A percentile compares a stretch with the other conserved stretches of the same genome.
phyloP scores from a whole-genome alignment of 2,113 vertebrate genomes.

The Embiotoca jacksoni region DNA sequence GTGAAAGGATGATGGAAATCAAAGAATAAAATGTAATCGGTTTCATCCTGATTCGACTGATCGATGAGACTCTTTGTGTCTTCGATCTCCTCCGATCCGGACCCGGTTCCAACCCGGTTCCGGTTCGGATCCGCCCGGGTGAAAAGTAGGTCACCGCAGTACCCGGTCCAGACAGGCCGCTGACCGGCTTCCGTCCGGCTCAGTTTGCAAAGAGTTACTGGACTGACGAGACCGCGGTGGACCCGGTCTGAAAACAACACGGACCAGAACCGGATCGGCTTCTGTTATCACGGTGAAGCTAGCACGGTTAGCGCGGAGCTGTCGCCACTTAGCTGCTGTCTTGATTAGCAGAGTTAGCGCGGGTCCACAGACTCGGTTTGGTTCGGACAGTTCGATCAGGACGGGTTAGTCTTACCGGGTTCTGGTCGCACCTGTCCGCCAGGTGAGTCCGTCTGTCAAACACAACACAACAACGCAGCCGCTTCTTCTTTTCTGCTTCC shows the following conservation, averaged over 20 bases:
- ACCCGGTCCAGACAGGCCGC: background rate
- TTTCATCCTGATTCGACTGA: background rate
- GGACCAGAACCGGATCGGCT: background rate
- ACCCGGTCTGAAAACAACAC: background rate
- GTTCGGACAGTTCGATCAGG: no score
- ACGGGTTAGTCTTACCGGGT: slow-evolving; percentile 1
- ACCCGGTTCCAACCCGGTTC: no score
- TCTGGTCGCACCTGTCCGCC: slow-evolving; percentile 16
- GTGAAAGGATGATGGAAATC: no score
- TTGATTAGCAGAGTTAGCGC: background rate
- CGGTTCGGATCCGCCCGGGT: background rate
- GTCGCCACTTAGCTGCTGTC: no score
- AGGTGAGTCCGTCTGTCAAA: background rate
- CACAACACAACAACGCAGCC: background rate
- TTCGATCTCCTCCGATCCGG: no score
- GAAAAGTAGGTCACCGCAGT: slow-evolving; percentile 31
- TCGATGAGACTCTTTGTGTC: background rate
- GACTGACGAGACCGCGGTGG: background rate
- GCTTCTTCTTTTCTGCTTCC: no score
- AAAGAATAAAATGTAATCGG: no score
- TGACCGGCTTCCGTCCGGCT: background rate
- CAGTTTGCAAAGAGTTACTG: background rate
- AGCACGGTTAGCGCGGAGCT: background rate
- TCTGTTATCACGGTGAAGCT: background rate
- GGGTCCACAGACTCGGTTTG: background rate